Evolutionary conservation across 2,888 invertebrate species (phyloP).

Genomic region (Craniophora ligustri): DNA sequence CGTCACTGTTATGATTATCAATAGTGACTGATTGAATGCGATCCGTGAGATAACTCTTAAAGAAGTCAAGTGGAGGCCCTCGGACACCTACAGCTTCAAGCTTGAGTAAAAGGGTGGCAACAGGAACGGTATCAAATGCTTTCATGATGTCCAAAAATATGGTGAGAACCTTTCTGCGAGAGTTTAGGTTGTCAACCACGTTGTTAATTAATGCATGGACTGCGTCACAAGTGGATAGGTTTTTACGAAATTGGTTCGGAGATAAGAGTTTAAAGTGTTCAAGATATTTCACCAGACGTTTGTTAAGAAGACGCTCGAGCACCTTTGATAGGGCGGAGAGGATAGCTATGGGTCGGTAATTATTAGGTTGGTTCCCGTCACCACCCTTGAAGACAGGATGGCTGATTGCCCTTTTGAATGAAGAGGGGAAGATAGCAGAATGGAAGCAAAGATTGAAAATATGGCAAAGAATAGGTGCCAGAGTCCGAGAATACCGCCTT

Average conservation of each 20-base stretch:
- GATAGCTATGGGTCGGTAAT: too few relatives aligned
- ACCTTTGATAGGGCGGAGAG: too few relatives aligned
- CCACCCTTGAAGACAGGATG: too few relatives aligned
- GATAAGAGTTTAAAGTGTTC: too few relatives aligned
- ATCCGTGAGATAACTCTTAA: not conserved
- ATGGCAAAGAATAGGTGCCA: not conserved
- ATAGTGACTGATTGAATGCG: not conserved
- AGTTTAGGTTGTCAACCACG: too few relatives aligned
- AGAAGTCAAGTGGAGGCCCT: not conserved
- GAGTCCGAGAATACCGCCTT: not conserved
- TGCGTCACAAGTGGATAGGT: too few relatives aligned
- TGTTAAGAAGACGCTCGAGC: too few relatives aligned
- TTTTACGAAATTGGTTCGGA: too few relatives aligned
- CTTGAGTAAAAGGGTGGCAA: not conserved
- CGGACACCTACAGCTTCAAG: not conserved
- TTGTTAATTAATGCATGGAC: too few relatives aligned
- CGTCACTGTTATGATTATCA: not conserved
- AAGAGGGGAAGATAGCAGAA: constrained; percentile 14
- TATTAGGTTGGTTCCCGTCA: too few relatives aligned
- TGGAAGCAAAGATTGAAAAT: not conserved
- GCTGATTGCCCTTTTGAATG: not conserved
- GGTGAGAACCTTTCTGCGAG: not conserved
- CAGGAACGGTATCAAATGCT: too few relatives aligned
- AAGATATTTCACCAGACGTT: too few relatives aligned
- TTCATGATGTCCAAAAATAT: not conserved